Evolutionary conservation across 2,797 vertebrate species (phyloP).

Genomic region (Microctenopoma lineatum): DNA sequence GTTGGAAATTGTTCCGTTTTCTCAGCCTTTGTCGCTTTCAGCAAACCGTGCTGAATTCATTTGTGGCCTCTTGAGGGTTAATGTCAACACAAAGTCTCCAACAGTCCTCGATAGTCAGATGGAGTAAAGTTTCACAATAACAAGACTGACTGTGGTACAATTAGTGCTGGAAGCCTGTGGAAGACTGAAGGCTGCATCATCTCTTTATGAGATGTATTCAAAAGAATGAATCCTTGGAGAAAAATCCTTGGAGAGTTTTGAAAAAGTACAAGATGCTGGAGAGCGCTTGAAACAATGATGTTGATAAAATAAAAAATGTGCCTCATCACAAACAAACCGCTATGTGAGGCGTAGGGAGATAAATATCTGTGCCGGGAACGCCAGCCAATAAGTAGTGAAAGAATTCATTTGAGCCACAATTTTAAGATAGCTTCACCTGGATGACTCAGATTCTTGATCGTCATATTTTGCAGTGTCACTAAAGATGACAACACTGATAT

Average conservation of each 20-base stretch:
- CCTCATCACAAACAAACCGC: constrained; percentile 17
- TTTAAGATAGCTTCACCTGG: no score
- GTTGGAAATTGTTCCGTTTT: not conserved
- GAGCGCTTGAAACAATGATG: constrained; percentile 28
- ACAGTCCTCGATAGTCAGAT: constrained; percentile 42
- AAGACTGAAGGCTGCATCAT: constrained; percentile 52
- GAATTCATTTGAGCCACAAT: no score
- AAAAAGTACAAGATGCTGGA: constrained; percentile 16
- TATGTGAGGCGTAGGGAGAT: not conserved
- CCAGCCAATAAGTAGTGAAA: not conserved
- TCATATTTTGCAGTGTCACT: no score
- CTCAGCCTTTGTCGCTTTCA: constrained; percentile 24
- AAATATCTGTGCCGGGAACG: not conserved
- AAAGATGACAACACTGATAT: no score
- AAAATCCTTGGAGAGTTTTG: constrained; percentile 32
- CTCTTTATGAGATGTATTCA: constrained; percentile 45
- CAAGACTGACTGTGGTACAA: constrained; percentile 39
- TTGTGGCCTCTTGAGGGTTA: constrained; percentile 12
- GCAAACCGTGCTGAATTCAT: constrained; percentile 23
- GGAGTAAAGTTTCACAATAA: constrained; percentile 44
- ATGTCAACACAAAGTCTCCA: constrained; percentile 22
- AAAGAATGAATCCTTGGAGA: constrained; percentile 55
- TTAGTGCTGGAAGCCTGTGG: constrained; percentile 39
- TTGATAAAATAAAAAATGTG: constrained; percentile 18
- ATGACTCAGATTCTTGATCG: no score